Conservation (phyloP, 2,797 vertebrate genomes). For the Syncerus caffer region DNA sequence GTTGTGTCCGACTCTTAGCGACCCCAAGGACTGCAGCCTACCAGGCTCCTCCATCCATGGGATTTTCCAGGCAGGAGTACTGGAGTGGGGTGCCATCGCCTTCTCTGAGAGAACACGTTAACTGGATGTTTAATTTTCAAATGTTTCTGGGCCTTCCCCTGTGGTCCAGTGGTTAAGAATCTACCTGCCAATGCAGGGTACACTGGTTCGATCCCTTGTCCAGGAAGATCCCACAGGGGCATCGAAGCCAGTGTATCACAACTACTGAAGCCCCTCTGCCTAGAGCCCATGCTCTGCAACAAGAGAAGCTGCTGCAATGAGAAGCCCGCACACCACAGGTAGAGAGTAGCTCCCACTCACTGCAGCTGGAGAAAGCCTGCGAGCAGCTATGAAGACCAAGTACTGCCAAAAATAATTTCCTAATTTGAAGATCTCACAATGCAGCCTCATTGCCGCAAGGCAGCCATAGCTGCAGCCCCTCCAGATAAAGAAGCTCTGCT, state of each 20-base stretch:
- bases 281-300: background rate
- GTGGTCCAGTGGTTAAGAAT: background rate
- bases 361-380: background rate
- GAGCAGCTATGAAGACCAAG: background rate
- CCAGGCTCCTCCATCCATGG: too few relatives aligned
- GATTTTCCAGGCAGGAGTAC: too few relatives aligned
- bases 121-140: background rate
- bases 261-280: background rate
- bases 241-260: background rate
- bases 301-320: background rate
- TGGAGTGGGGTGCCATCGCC: too few relatives aligned
- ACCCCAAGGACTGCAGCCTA: too few relatives aligned
- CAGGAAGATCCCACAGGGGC: background rate
- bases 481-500: background rate
- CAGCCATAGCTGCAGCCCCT: accelerated
- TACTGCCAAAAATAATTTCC: background rate
- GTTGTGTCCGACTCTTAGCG: too few relatives aligned
- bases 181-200: background rate
- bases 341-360: background rate
- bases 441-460: background rate
- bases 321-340: background rate
- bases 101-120: background rate
- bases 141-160: background rate
- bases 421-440: background rate
- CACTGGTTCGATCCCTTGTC: background rate